phyloP scores from a whole-genome alignment of 2,797 vertebrate genomes.

The Sibirionetta formosa region DNA sequence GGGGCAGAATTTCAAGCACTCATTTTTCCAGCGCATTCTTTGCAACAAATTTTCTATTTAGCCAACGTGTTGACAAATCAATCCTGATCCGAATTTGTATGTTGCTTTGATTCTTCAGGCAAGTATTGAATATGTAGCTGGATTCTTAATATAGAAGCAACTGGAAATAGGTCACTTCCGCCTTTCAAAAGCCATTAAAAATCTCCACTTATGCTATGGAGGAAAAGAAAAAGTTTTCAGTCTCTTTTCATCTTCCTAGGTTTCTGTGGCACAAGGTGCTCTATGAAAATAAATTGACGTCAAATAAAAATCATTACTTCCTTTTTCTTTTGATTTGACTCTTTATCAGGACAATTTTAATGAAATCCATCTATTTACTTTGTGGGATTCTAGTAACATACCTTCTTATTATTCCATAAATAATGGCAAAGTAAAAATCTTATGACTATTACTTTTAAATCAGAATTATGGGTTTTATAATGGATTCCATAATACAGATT shows the following conservation, averaged over 20 bases:
- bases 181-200: constrained; percentile 43
- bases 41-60: constrained; percentile 47
- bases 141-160: constrained; percentile 64
- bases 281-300: constrained; percentile 66
- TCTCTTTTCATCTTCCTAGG: constrained; percentile 45
- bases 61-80: constrained; percentile 58
- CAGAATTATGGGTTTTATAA: constrained; percentile 61
- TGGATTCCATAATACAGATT: constrained; percentile 56
- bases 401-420: constrained; percentile 49
- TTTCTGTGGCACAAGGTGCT: background rate
- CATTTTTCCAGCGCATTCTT: constrained; percentile 13
- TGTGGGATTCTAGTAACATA: background rate
- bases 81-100: constrained; percentile 55
- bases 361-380: constrained; percentile 40
- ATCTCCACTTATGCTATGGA: background rate
- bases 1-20: constrained; percentile 4
- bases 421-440: constrained; percentile 29
- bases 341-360: constrained; percentile 34
- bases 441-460: constrained; percentile 47
- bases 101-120: constrained; percentile 60
- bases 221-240: constrained; percentile 31
- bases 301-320: constrained; percentile 56
- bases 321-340: constrained; percentile 43
- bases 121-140: constrained; percentile 33
- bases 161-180: constrained; percentile 60